Base-by-base conservation (phyloP, 2,113 vertebrate genomes). In the Maccullochella peelii region DNA sequence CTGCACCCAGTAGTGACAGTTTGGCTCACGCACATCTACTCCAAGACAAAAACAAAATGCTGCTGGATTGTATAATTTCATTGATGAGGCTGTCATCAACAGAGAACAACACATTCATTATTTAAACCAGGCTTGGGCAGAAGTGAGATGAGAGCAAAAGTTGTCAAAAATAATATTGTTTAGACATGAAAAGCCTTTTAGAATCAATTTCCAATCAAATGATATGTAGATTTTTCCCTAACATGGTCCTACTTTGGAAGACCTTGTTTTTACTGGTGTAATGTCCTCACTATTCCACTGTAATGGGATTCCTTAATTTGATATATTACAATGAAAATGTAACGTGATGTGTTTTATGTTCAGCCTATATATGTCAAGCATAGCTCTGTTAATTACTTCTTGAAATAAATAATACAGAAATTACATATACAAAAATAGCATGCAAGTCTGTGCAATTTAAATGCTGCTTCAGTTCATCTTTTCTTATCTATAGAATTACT, bases 41-140 rank as follows among this genome's bases (percentile, higher is more conserved):
- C 49, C 23, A 55, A 68, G 30, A 67, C 49, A 38, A 74, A 79
- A 72, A 84, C 62, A 61, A 77, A 81, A 76, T 63, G 62, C 59
- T 69, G 70, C 72, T 73, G 44, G 70, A 75, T 52, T 73, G 40
- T 52, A 75, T 47, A 30, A 79, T 77, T 63, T 66, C 44, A 87
- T 67, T 69, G 74, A 82, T 77, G 59, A 83, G 70, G 85, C 80
- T 82, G 80, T 88, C 68, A 78, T 84, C 86, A 77, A 65, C 63
- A 63, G 63, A 86, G 44, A 76, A 65, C 36, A 72, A 61, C 67
- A 63, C 69, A 44, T 84, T 77, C 62, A 87, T 89, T 78, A 86
- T 90, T 87, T 36, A 76, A 62, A 50, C 40, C 11, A 68, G 33
- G 54, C 47, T 55, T 70, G 62, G 54, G 27, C 54, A 65, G 66